Percentiles rank a stretch among this genome's conserved stretches.
Evolutionary conservation across 2,797 vertebrate species (phyloP).

Genomic region (Cossypha heuglini): DNA sequence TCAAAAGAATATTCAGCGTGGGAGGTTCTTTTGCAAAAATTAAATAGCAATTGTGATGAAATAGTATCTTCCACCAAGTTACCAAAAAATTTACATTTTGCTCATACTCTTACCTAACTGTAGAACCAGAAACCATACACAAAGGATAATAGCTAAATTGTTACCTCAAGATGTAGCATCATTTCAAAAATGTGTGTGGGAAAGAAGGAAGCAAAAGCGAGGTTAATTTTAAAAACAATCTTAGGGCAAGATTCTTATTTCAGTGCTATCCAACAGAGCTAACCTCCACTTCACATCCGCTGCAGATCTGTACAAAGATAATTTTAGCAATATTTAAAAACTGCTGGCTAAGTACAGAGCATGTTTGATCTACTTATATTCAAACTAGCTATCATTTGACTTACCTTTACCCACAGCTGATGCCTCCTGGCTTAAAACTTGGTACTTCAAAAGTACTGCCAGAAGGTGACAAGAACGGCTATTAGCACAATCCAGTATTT

Average conservation of each 20-base stretch:
- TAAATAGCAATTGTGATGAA: slow-evolving; percentile 61
- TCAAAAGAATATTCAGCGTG: slow-evolving; percentile 54
- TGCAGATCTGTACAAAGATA: background rate
- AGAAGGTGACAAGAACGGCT: background rate
- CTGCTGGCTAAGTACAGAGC: background rate
- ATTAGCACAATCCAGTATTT: background rate
- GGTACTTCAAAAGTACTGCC: background rate
- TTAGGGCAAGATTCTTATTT: background rate
- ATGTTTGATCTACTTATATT: background rate
- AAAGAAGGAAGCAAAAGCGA: background rate
- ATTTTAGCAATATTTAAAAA: background rate
- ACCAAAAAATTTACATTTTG: slow-evolving; percentile 49
- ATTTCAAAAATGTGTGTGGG: background rate
- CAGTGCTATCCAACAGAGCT: background rate
- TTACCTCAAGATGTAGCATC: background rate
- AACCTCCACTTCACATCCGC: background rate
- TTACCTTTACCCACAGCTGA: background rate
- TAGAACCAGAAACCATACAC: background rate
- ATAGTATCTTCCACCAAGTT: slow-evolving; percentile 46
- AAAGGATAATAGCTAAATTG: background rate
- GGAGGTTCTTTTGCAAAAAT: slow-evolving; percentile 57
- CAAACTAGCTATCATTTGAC: background rate
- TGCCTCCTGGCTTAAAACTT: background rate
- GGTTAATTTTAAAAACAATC: background rate
- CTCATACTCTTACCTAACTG: slow-evolving; percentile 35